Evolutionary conservation across 2,888 invertebrate species (phyloP), one percentile per base, ranked within the genome.

Genomic region (Phymatocera aterrima): DNA sequence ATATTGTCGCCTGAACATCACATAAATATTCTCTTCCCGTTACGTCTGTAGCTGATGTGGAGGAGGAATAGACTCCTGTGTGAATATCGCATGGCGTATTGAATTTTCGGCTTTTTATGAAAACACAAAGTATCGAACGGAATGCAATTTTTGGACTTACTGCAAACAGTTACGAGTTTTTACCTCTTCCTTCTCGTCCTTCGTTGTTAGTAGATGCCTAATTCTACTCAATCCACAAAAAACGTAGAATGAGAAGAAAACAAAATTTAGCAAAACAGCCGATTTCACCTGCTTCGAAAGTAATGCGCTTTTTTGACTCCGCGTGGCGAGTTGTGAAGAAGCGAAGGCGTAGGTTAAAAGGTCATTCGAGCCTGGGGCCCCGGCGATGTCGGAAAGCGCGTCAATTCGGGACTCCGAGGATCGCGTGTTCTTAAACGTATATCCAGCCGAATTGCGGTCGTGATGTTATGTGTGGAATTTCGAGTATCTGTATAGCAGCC

Each of bases 391-490:
- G 31, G 75, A 75, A 75, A 75, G 28, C 75, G 57, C 75, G 75
- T 75, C 75, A 75, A 75, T 75, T 75, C 75, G 75, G 60, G 54
- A 72, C 70, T 72, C 72, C 51, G 51, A 75, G 75, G 75, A 75
- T 75, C 75, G 75, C 75, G 75, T 75, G 75, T 57, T 75, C 75
- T 43, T 75, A 60, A 75, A 75, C 57, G 43, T 60, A n/a, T n/a
- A 75, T 60, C 57, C 75, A 57, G n/a, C 57, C 57, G 60, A 75
- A 75, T 60, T 60, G 60, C 75, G 60, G 43, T 75, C 75, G 75
- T 75, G 75, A 75, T 75, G 75, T 75, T 75, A 75, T 75, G 75
- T 40, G 21, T 75, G 75, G 75, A 75, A 75, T 75, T 75, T 75
- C 57, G 24, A 75, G 75, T 37, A 34, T 37, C 61, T 65, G 18